Base-by-base conservation (phyloP, 2,797 vertebrate genomes). In the Staurois parvus region DNA sequence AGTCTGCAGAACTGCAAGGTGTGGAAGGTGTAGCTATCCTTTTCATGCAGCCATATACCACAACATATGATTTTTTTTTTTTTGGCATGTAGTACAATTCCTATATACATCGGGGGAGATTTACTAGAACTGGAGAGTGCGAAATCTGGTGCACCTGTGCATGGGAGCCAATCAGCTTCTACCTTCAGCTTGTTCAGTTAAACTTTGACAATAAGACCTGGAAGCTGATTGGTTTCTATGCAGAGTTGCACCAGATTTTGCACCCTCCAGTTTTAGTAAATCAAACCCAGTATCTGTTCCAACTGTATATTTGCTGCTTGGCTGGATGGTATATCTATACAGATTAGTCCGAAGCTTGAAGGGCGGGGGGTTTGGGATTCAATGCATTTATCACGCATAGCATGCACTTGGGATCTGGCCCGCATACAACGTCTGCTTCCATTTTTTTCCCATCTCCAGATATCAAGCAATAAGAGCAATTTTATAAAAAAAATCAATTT, bases 401-500 rank as follows among this genome's bases (percentile, higher is more conserved):
- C 88, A 89, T 90, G 88, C 89, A 88, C 90, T 88, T 88, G 86
- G 85, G 91, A 90, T 86, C 88, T 92, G 90, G 88, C 91, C 85
- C 74, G 75, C 68, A 79, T 84, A 88, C 70, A 82, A 89, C 84
- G 87, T 91, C 90, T 91, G 88, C 52, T 82, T 77, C 81, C 26
- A 62, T 72, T 91, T 89, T 89, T 85, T 78, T 88, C 26, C 64
- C 89, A 87, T 88, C 87, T 85, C 24, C 84, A 89, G 48, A 91
- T 89, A 89, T 88, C 89, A 91, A 90, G 90, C 90, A 91, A 85
- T 72, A 85, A 89, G 80, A 84, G 87, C 40, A 81, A 85, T 77
- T n/a, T 90, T 87, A 83, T 74, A 77, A 85, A 81, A n/a, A 87
- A 83, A 87, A 83, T 87, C 85, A 87, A 83, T 83, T 87, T 59